phyloP scores from a whole-genome alignment of 2,113 vertebrate species.

The Acanthisitta chloris region DNA sequence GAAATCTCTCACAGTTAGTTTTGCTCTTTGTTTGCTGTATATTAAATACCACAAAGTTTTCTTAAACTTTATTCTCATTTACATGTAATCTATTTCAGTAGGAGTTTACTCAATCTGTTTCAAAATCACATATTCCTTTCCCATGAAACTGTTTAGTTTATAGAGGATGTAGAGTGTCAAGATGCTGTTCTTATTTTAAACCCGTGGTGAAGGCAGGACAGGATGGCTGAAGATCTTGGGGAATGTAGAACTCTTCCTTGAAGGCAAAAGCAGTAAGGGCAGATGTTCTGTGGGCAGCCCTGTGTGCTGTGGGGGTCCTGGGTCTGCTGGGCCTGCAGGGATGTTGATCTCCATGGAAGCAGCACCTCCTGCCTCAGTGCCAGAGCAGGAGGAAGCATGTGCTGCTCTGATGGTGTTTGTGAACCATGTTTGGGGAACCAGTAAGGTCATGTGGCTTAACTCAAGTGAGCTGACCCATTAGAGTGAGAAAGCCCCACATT shows the following conservation, averaged over 20 bases:
- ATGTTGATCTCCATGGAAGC: too few relatives aligned
- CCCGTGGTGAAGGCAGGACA: not conserved
- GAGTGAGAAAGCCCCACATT: accelerated
- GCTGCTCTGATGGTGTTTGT: not conserved
- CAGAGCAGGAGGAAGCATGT: not conserved
- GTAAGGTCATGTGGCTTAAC: not conserved
- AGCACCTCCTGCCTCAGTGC: not conserved
- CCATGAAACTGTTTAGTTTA: not conserved
- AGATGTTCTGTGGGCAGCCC: not conserved
- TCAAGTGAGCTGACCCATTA: not conserved
- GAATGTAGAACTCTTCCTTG: not conserved
- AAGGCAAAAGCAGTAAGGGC: not conserved
- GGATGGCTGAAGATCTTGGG: not conserved
- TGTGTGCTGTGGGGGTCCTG: not conserved
- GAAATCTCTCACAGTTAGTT: not conserved
- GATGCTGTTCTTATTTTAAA: not conserved
- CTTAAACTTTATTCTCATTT: not conserved
- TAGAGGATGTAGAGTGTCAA: not conserved
- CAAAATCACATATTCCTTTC: not conserved
- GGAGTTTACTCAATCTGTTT: not conserved
- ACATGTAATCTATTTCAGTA: not conserved
- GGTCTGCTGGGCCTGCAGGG: not conserved
- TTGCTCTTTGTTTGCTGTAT: not conserved
- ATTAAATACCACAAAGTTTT: not conserved
- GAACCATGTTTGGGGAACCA: not conserved